These are phyloP conservation scores for Meghimatium bilineatum DNA, from an alignment of 2,888 invertebrate species.

Conservation along the genomic window DNA sequence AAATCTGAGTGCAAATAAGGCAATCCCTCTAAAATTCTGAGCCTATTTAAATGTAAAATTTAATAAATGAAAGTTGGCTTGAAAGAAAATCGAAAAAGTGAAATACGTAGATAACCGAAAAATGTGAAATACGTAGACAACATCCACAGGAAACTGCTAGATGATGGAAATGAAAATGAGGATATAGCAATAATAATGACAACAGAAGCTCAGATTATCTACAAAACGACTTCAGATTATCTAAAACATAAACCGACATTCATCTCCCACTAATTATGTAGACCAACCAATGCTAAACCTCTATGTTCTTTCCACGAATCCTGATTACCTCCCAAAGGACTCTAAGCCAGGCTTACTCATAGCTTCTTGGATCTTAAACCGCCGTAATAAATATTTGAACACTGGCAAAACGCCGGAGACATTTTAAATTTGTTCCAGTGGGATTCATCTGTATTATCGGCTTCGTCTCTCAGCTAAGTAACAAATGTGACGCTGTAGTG, in stretches of 20 bases:
- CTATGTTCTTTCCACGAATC: background rate
- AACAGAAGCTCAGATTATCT: background rate
- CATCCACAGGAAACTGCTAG: too few relatives aligned
- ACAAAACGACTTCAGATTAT: background rate
- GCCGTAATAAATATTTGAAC: constrained; percentile 34
- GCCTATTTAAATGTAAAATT: too few relatives aligned
- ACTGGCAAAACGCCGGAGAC: constrained; percentile 21
- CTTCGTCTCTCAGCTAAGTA: background rate
- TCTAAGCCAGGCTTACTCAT: constrained; percentile 1
- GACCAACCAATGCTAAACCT: background rate
- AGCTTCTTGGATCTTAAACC: constrained; percentile 17
- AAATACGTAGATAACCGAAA: too few relatives aligned
- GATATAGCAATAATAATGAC: background rate
- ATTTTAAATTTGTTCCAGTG: constrained; percentile 10
- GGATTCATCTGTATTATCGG: background rate
- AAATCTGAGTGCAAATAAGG: too few relatives aligned
- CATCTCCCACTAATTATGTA: background rate
- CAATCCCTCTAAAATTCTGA: too few relatives aligned
- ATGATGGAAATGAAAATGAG: background rate
- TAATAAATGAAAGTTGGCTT: too few relatives aligned
- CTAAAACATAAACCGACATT: background rate
- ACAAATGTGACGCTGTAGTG: background rate
- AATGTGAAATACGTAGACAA: too few relatives aligned
- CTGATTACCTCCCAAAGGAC: constrained; percentile 17
- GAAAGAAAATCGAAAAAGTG: too few relatives aligned